A percentile compares a stretch with the other conserved stretches of the same genome.
These are phyloP conservation scores for Drosophila tanythrix DNA, from an alignment of 2,888 invertebrate genomes.

Conservation along the genomic window DNA sequence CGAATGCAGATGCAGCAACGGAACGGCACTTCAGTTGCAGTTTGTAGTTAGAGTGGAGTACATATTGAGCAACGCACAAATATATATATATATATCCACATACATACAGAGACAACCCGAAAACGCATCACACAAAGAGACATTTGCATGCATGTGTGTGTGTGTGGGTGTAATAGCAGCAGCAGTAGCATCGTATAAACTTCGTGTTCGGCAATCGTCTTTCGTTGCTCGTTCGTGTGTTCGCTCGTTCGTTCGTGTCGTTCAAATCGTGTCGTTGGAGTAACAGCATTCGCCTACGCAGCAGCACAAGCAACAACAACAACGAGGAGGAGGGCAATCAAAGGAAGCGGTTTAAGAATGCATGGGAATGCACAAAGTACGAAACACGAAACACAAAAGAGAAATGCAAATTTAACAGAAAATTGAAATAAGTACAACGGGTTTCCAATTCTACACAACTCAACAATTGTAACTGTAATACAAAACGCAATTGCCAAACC, in stretches of 20 bases:
- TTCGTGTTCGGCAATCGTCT: constrained; percentile 53
- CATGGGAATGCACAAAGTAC: constrained; percentile 60
- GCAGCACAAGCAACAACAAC: constrained; percentile 39
- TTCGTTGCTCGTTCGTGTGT: constrained; percentile 43
- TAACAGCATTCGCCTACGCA: constrained; percentile 75
- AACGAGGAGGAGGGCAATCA: constrained; percentile 24
- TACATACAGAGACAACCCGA: constrained; percentile 27
- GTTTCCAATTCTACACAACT: constrained; percentile 41
- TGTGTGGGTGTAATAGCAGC: constrained; percentile 52
- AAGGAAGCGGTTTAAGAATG: constrained; percentile 67
- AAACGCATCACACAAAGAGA: constrained; percentile 43
- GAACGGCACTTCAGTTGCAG: constrained; percentile 64
- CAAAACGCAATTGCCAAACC: constrained; percentile 55
- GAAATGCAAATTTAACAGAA: constrained; percentile 59
- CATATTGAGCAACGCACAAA: constrained; percentile 45
- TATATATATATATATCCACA: constrained; percentile 9
- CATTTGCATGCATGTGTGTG: constrained; percentile 62
- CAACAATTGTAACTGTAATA: constrained; percentile 37
- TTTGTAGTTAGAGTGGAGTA: constrained; percentile 42
- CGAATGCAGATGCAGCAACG: constrained; percentile 41
- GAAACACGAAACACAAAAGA: constrained; percentile 40
- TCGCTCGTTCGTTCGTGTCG: constrained; percentile 30
- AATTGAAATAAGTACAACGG: constrained; percentile 58
- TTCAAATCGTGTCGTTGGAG: constrained; percentile 41
- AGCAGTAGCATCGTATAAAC: constrained; percentile 60